Evolutionary conservation across 2,888 invertebrate species (phyloP).

Genomic region (Latrodectus elegans): DNA sequence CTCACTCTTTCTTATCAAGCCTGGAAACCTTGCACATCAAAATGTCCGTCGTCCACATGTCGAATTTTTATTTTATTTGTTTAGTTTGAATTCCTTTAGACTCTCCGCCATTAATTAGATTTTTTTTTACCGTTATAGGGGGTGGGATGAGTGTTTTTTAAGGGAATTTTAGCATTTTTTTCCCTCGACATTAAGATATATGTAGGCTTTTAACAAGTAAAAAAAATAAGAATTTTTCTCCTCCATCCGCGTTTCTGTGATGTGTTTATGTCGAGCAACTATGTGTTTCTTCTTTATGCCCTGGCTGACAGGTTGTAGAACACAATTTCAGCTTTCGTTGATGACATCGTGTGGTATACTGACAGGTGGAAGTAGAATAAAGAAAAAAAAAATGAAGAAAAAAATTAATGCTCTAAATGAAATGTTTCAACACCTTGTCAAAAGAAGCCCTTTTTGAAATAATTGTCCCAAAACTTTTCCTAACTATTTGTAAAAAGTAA

Average conservation of each 20-base stretch:
- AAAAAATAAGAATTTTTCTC: background rate
- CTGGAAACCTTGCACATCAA: conserved; percentile 54
- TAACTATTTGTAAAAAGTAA: too few relatives aligned
- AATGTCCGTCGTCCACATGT: conserved; percentile 16
- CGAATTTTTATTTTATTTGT: background rate
- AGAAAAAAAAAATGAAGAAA: conserved; percentile 11
- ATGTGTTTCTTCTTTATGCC: conserved; percentile 47
- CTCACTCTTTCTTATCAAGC: conserved; percentile 34
- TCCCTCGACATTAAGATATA: background rate
- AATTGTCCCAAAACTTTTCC: background rate
- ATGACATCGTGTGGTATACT: background rate
- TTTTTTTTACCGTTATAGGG: background rate
- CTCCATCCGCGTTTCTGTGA: background rate
- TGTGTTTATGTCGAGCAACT: conserved; percentile 4
- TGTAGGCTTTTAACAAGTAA: background rate
- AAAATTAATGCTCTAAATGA: background rate
- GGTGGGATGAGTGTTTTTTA: too few relatives aligned
- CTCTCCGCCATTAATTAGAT: background rate
- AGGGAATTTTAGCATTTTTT: conserved; percentile 5
- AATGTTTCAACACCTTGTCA: conserved; percentile 36
- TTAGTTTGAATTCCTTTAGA: too few relatives aligned
- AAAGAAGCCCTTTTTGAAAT: conserved; percentile 12
- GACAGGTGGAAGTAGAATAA: conserved; percentile 51
- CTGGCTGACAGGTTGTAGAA: conserved; percentile 44
- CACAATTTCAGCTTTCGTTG: conserved; percentile 10